Evolutionary conservation across 1,140 invertebrate species (phyloP).

Genomic region (Nautilus pompilius): DNA sequence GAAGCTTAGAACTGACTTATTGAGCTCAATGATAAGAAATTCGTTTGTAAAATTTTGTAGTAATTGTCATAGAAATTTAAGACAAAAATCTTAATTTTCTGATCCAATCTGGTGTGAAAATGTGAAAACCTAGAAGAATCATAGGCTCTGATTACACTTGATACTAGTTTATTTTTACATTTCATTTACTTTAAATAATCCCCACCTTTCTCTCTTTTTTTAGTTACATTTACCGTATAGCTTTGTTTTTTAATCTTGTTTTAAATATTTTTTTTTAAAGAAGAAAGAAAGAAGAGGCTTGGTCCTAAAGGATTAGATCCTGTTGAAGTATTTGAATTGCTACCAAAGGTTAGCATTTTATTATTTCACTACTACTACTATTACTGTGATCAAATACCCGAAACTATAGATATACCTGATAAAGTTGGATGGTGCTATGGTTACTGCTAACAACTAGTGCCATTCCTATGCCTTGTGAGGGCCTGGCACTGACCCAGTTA

Average conservation of each 20-base stretch:
- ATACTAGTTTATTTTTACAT: background rate
- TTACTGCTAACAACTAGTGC: no score
- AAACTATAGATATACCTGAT: background rate
- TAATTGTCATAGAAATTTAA: no score
- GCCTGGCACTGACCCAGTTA: background rate
- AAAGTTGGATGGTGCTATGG: no score
- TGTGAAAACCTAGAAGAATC: background rate
- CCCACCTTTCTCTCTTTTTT: background rate
- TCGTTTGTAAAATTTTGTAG: no score
- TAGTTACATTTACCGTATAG: background rate
- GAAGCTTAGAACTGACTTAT: no score
- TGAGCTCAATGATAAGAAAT: no score
- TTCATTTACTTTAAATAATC: background rate
- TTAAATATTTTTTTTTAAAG: slow-evolving; percentile 51
- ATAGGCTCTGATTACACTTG: background rate
- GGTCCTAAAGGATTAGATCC: slow-evolving; percentile 97
- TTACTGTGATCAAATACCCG: background rate
- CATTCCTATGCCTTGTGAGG: background rate
- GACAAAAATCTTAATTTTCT: no score
- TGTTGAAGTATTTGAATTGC: slow-evolving; percentile 89
- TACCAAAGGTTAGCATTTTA: slow-evolving; percentile 74
- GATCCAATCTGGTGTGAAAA: background rate
- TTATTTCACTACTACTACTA: background rate
- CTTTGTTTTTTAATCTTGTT: background rate
- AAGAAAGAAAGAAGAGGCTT: slow-evolving; percentile 81